Evolutionary conservation across 1,140 invertebrate species (phyloP), one percentile per base, ranked within the genome.

Genomic region (Nilaparvata lugens): DNA sequence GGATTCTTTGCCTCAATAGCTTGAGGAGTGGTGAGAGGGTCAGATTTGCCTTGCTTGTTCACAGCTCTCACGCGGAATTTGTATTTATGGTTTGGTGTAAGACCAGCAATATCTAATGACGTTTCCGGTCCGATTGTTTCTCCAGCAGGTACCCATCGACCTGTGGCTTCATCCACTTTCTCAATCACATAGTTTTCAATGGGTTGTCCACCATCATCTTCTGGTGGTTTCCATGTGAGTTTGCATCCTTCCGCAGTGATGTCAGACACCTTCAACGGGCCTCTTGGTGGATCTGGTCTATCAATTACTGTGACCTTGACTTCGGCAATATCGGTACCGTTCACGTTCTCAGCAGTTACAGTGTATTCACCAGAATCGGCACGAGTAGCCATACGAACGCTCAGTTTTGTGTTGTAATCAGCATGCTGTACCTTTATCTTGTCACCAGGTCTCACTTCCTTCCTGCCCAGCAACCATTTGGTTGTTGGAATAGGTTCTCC

Each of bases 1-100:
- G 96, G 96, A 89, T 99, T 97, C 74, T 98, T 98, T 45, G 97
- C 97, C 74, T 96, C 87, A 64, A 91, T 93, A n/a, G 89, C 81
- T 68, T 91, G 85, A n/a, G 82, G 79, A 16, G 93, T 87, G 1
- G 88, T 88, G 1, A 99, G 77, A 18, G 95, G 95, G 68, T 98
- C 94, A 21, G 95, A 97, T 74, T 89, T 89, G 52, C 96, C 97
- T 79, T 97, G 91, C 62, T 89, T 89, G 70, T 99, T 99, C 35
- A 94, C 91, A 23, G 96, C 95, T 25, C 89, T 81, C 0, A 98
- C 95, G 62, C 95, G 77, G 79, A 97, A 98, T 74, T 96, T 95
- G 76, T 98, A 98, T 73, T 95, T 94, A 68, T 97, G 91, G 58
- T 89, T 90, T 0, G 93, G 91, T 38, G 79, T 83, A 0, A 98